Evolutionary conservation across 2,888 invertebrate genomes (phyloP), one percentile per base, ranked within the genome.

Genomic region (Eupithecia pulchellata): DNA sequence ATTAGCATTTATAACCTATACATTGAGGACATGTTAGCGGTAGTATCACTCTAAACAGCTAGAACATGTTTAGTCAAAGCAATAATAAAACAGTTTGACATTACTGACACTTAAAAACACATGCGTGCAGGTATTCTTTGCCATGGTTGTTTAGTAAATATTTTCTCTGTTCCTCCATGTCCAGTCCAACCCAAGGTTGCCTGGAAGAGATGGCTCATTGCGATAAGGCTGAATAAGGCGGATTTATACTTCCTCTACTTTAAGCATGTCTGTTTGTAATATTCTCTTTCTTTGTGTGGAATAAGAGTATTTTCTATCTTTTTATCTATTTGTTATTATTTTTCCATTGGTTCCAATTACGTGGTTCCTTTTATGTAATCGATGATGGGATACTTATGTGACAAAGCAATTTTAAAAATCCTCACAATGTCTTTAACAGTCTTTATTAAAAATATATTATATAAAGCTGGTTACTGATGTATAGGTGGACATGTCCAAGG

Each of bases 401-500:
- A 34, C 11, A 11, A 11, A 34, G 42, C 5, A 42, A 42, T 2
- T n/a, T 42, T n/a, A 8, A 4, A n/a, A n/a, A n/a, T n/a, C 20
- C 3, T 8, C 20, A n/a, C 4, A 20, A 42, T n/a, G 8, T n/a
- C n/a, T n/a, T 25, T 25, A 8, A 11, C 25, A 13, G 11, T 47
- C 4, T 4, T 52, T 57, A 29, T 52, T 57, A 29, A 8, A 25
- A 57, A 6, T 57, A 29, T n/a, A n/a, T n/a, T n/a, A n/a, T n/a
- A n/a, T n/a, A n/a, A n/a, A n/a, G n/a, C n/a, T n/a, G n/a, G n/a
- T 29, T 57, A 27, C 8, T 65, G 3, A 60, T 36, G 57, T 69
- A 20, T 78, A 84, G 98, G 98, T 99, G 89, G 99, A 99, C 90
- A 99, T 99, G 98, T 97, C 97, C 66, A 99, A 99, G 94, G 98